Conservation (phyloP, 1,140 invertebrate species). For the Brachionus manjavacas region DNA sequence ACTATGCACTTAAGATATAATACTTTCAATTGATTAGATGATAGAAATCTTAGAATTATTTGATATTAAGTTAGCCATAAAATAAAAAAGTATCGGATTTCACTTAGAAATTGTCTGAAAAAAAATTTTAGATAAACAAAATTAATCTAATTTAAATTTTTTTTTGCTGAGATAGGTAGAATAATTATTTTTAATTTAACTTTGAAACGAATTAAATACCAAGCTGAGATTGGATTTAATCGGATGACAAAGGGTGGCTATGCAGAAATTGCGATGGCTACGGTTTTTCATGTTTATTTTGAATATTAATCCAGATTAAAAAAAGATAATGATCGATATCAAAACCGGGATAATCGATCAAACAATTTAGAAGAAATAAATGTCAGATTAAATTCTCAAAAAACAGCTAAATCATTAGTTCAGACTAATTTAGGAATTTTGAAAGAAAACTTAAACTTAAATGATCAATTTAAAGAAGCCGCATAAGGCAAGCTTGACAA, state of each 20-base stretch:
- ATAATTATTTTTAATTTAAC: neutral
- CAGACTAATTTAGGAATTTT: neutral
- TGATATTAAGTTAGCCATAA: neutral
- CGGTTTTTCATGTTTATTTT: neutral
- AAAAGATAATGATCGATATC: neutral
- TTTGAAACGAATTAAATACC: neutral
- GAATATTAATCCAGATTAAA: neutral
- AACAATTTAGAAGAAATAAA: neutral
- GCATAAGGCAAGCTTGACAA: conserved; percentile 9
- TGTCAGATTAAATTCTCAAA: conserved; percentile 3
- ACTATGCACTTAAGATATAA: neutral
- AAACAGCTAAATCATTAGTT: neutral
- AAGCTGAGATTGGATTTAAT: neutral
- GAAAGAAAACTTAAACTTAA: neutral
- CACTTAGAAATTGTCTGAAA: neutral
- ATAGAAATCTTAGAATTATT: neutral
- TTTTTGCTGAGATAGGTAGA: neutral
- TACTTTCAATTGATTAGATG: neutral
- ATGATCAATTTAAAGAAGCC: conserved; percentile 1
- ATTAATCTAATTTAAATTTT: neutral
- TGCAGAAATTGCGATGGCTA: neutral
- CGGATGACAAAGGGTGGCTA: neutral
- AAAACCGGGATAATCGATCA: conserved; percentile 7
- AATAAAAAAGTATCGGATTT: neutral
- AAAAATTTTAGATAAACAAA: neutral